Base-by-base conservation (phyloP, 2,113 vertebrate species). In the Chamaea fasciata region DNA sequence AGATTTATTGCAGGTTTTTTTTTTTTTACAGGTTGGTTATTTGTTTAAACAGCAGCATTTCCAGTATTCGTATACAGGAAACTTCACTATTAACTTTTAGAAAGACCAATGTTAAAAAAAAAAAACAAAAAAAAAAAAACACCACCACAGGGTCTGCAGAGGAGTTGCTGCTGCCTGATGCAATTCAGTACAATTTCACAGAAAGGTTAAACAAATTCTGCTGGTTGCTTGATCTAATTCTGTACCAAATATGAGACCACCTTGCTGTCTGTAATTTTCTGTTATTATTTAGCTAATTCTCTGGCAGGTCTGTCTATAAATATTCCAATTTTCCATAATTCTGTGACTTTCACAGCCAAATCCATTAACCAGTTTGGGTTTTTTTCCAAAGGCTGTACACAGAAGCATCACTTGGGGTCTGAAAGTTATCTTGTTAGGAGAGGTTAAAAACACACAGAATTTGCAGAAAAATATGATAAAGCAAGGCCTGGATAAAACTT, bases 191-290 rank as follows among this genome's bases (percentile, higher is more conserved):
- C 70, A 73, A 89, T 80, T 91, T 92, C 47, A 91, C 77, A 63
- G 74, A 96, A 91, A 94, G 89, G 89, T 95, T 95, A 95, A 95
- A 94, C 56, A 94, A 96, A 91, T 87, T 92, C 77, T 94, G 83
- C 77, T 1, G 26, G 23, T 81, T 96, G 70, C 78, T 47, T 76
- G 63, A 91, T 95, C 92, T 91, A 95, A 91, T 92, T 87, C 84
- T 91, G 46, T 60, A 85, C 53, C 70, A 91, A 87, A 95, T 90
- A 87, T 68, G 70, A 95, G 87, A 89, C 78, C 39, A 86, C 42
- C 81, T 91, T 83, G 63, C 47, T 92, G 70, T 63, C 87, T 91
- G 74, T 77, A 96, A 94, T 95, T 94, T 95, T 92, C 89, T 44
- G 44, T 87, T 95, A 92, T 89, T 92, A 94, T 92, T 95, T 95